Percentiles rank a stretch among this genome's conserved stretches.
Evolutionary conservation across 2,113 vertebrate genomes (phyloP).

Genomic region (Misgurnus mizolepis): DNA sequence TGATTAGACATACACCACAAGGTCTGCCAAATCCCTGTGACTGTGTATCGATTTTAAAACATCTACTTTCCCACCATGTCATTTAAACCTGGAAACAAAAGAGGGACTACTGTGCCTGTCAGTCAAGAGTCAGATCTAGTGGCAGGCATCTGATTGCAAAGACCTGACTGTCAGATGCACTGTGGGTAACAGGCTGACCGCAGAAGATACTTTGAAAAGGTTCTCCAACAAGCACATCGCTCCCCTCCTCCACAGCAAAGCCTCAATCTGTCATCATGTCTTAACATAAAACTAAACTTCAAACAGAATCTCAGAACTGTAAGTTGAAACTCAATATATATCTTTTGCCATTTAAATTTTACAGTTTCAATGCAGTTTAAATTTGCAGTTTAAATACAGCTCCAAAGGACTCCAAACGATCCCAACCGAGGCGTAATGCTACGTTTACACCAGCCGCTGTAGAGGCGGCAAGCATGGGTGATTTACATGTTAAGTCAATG

Average conservation of each 20-base stretch:
- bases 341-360: background rate
- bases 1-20: constrained; percentile 11
- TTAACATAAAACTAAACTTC: constrained; percentile 17
- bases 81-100: constrained; percentile 36
- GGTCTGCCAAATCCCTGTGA: background rate
- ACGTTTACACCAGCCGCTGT: too few relatives aligned
- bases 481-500: too few relatives aligned
- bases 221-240: background rate
- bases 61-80: constrained; percentile 36
- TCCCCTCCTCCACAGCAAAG: background rate
- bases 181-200: constrained; percentile 29
- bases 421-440: too few relatives aligned
- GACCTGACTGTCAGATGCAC: constrained; percentile 11
- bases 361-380: too few relatives aligned
- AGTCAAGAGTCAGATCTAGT: constrained; percentile 16
- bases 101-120: constrained; percentile 17
- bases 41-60: constrained; percentile 33
- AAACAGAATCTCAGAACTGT: background rate
- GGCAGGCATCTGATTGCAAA: constrained; percentile 37
- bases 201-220: constrained; percentile 6
- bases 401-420: too few relatives aligned
- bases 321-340: background rate
- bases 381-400: too few relatives aligned
- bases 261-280: constrained; percentile 8
- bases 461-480: too few relatives aligned